A percentile compares a stretch with the other conserved stretches of the same genome.
Evolutionary conservation across 23 tunicate species (phyloP).

Genomic region (Ciona savignyi): DNA sequence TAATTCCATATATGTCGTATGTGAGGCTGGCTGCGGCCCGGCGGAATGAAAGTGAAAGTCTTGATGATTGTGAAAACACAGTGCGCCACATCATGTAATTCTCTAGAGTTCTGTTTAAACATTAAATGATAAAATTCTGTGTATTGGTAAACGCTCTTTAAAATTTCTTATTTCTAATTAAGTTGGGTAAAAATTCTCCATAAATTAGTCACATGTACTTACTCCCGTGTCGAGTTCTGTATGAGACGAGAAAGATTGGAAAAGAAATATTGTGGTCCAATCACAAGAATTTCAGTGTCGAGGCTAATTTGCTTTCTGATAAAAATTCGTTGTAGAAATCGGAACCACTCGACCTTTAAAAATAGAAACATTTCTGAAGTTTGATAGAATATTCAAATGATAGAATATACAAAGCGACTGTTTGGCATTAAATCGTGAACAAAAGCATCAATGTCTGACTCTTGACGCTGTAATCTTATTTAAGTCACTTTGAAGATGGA

Average conservation of each 20-base stretch:
- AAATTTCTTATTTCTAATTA: no score
- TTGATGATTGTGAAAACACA: slow-evolving; percentile 24
- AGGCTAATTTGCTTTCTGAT: slow-evolving; percentile 3
- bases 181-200: no score
- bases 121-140: no score
- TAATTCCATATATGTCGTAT: slow-evolving; percentile 9
- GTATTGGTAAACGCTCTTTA: no score
- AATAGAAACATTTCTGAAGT: no score
- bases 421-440: no score
- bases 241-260: slow-evolving; percentile 26
- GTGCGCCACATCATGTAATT: slow-evolving; percentile 70
- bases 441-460: no score
- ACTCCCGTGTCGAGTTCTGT: slow-evolving; percentile 14
- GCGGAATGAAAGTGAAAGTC: slow-evolving; percentile 33
- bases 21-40: slow-evolving; percentile 1
- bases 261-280: slow-evolving; percentile 20
- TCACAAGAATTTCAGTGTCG: slow-evolving; percentile 25
- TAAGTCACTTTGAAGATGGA: no score
- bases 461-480: no score
- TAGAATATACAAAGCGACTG: no score
- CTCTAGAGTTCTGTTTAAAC: slow-evolving; percentile 19
- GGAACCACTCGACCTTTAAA: slow-evolving; percentile 44
- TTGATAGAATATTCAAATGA: no score
- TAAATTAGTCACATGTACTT: not conserved
- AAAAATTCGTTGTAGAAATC: slow-evolving; percentile 25